Evolutionary conservation across 2,113 vertebrate species (phyloP).

Genomic region (Isichthys henryi): DNA sequence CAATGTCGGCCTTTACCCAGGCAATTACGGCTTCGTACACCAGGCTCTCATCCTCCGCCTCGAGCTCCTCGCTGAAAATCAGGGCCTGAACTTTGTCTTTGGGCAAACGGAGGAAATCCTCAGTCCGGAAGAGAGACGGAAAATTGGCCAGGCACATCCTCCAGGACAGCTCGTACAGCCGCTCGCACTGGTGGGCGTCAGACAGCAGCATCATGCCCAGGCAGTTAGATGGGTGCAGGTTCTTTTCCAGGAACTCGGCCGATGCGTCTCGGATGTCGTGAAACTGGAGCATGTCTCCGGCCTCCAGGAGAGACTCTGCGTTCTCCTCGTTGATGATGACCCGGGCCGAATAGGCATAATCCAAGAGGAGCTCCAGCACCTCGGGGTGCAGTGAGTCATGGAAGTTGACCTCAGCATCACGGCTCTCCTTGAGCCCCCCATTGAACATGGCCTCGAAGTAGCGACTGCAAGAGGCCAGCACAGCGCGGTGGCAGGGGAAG

Average conservation of each 20-base stretch:
- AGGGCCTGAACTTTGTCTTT: constrained; percentile 69
- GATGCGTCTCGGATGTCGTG: constrained; percentile 72
- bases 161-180: constrained; percentile 71
- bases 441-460: constrained; percentile 80
- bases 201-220: constrained; percentile 77
- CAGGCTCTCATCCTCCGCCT: constrained; percentile 73
- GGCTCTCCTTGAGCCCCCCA: constrained; percentile 66
- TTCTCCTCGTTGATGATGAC: constrained; percentile 75
- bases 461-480: constrained; percentile 71
- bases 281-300: constrained; percentile 77
- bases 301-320: constrained; percentile 70
- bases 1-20: constrained; percentile 70
- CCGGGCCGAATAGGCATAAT: constrained; percentile 71
- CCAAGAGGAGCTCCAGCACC: constrained; percentile 71
- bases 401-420: constrained; percentile 67
- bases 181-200: constrained; percentile 68
- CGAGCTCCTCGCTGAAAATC: constrained; percentile 71
- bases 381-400: constrained; percentile 70
- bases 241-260: constrained; percentile 71
- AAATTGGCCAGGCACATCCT: constrained; percentile 71
- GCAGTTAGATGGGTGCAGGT: constrained; percentile 72
- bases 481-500: constrained; percentile 69
- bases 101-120: constrained; percentile 70
- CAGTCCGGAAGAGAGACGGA: constrained; percentile 58
- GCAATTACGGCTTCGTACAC: constrained; percentile 72